A percentile compares a stretch with the other conserved stretches of the same genome.
Evolutionary conservation across 2,888 invertebrate genomes (phyloP).

Genomic region (Cryptus armator): DNA sequence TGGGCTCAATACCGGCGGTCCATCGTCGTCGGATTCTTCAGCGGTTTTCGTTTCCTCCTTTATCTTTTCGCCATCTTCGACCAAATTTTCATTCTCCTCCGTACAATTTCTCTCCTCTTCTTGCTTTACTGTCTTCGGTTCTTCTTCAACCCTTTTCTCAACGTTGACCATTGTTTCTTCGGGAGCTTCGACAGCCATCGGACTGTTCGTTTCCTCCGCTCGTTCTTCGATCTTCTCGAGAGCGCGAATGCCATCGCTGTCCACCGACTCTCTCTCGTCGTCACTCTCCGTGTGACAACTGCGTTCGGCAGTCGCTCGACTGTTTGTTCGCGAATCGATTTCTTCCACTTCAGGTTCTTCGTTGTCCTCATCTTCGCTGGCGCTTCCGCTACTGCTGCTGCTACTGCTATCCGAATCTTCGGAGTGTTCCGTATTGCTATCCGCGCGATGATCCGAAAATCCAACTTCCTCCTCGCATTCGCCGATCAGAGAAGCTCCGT

Average conservation of each 20-base stretch:
- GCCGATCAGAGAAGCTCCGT: constrained; percentile 71
- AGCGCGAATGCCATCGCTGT: constrained; percentile 21
- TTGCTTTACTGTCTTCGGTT: constrained; percentile 10
- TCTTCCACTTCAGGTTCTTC: constrained; percentile 74
- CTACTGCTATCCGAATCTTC: constrained; percentile 65
- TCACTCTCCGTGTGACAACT: constrained; percentile 77
- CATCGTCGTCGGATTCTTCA: constrained; percentile 81
- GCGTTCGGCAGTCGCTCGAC: constrained; percentile 73
- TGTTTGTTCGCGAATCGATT: constrained; percentile 71
- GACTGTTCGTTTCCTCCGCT: constrained; percentile 72
- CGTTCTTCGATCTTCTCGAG: background rate
- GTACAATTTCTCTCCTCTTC: constrained; percentile 39
- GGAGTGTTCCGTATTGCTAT: constrained; percentile 59
- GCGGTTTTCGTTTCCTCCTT: background rate
- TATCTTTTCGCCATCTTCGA: constrained; percentile 58
- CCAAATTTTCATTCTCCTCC: constrained; percentile 41
- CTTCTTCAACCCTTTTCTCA: constrained; percentile 21
- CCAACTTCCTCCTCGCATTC: constrained; percentile 75
- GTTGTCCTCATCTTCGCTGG: constrained; percentile 54
- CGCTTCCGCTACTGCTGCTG: constrained; percentile 41
- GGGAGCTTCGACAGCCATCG: constrained; percentile 42
- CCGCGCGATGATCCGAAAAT: constrained; percentile 71
- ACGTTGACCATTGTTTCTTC: background rate
- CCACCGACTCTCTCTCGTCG: constrained; percentile 27
- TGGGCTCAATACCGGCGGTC: constrained; percentile 82